Conservation (phyloP, 2,888 invertebrate genomes). For the Hyppa rectilinea region DNA sequence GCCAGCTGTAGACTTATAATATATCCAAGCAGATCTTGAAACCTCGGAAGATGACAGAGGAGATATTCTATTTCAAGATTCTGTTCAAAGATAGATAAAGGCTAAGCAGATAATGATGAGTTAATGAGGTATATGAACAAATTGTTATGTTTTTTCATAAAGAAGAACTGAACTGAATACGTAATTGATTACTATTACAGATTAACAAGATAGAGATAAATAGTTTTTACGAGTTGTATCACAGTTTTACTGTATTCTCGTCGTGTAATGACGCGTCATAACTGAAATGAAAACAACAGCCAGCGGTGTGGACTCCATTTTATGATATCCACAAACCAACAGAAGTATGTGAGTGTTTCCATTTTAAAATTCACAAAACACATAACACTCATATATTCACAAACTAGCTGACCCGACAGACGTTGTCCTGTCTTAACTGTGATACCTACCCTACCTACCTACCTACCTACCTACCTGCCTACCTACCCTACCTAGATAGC, state of each 20-base stretch:
- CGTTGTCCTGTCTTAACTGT: too few species aligned
- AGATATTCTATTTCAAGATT: not conserved
- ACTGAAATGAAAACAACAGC: slow-evolving; percentile 5
- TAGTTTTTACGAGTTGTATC: not conserved
- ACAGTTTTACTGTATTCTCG: not conserved
- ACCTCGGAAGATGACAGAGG: not conserved
- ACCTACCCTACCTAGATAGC: too few species aligned
- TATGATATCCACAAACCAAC: slow-evolving; percentile 10
- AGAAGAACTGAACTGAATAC: not conserved
- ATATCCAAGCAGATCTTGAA: not conserved
- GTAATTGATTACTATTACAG: not conserved
- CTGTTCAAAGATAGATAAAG: too few species aligned
- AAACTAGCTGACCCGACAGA: too few species aligned
- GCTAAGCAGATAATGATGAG: not conserved
- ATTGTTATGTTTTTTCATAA: too few species aligned
- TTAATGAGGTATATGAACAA: too few species aligned
- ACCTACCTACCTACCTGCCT: too few species aligned
- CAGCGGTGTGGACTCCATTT: slow-evolving; percentile 2
- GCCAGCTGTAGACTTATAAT: not conserved
- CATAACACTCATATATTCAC: slow-evolving; percentile 7
- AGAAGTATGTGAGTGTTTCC: slow-evolving; percentile 13
- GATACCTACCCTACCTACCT: too few species aligned
- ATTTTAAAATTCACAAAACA: slow-evolving; percentile 14
- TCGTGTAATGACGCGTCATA: not conserved
- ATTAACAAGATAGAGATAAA: too few species aligned